Evolutionary conservation across 2,888 invertebrate species (phyloP), one percentile per base, ranked within the genome.

Genomic region (Synanthedon andrenaeformis): DNA sequence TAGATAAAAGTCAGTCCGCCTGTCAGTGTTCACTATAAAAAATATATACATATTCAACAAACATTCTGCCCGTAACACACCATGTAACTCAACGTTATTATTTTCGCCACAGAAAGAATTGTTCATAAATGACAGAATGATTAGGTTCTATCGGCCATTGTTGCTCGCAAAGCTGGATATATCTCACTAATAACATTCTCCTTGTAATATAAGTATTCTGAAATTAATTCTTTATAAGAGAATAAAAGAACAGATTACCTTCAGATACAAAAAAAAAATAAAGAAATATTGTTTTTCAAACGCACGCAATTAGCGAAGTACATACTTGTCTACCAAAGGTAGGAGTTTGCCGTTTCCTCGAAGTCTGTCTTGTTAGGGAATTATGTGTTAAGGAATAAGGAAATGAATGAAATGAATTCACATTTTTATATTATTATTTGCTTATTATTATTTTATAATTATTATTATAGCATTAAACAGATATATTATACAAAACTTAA

Each of bases 61-160:
- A 45, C 45, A 6, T 14, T 13, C 8, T n/a, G 5, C 45, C 12
- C 6, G 45, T 45, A 14, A 13, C 13, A 13, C 12, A n/a, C 13
- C 14, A 45, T 45, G 6, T 45, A 13, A 45, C 45, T 11, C 13
- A 45, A 45, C 45, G 23, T 17, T 49, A 49, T 49, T 49, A 49
- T 49, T 49, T 17, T 51, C 10, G n/a, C 41, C 51, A 35, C 23
- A 51, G 3, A 51, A 35, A 51, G 51, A 51, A 51, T 51, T 51
- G 28, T 51, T 51, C 51, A 51, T 51, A 51, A 51, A 51, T 41
- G 51, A 51, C 51, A 41, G 11, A 35, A 28, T 51, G 51, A 51
- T 51, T 51, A 51, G 51, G 41, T 35, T 41, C 49, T 4, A n/a
- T 1, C 35, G 5, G 13, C 51, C 8, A 17, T 51, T 51, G 51